Evolutionary conservation across 1,140 invertebrate genomes (phyloP).

Genomic region (Lutraria rhynchaena): DNA sequence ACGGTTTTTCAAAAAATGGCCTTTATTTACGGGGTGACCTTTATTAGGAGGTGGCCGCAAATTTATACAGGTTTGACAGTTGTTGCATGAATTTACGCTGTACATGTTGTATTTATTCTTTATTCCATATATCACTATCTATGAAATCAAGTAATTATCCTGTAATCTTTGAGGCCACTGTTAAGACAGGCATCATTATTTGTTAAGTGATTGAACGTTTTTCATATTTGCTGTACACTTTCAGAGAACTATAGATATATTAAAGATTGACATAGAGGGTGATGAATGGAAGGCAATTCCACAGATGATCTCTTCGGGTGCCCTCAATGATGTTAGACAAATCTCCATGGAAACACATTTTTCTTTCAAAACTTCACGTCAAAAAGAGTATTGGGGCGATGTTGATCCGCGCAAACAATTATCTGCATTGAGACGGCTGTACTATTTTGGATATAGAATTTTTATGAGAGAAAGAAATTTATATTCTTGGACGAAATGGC

Average conservation of each 20-base stretch:
- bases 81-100: background rate
- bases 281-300: constrained; percentile 40
- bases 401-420: background rate
- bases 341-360: constrained; percentile 25
- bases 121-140: background rate
- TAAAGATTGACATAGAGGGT: constrained; percentile 56
- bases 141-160: too few relatives aligned
- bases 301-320: constrained; percentile 41
- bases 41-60: too few relatives aligned
- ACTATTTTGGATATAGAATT: background rate
- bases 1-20: too few relatives aligned
- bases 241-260: constrained; percentile 49
- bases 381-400: background rate
- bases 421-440: background rate
- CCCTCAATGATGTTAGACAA: constrained; percentile 13
- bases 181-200: too few relatives aligned
- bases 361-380: background rate
- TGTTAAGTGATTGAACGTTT: too few relatives aligned
- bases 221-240: too few relatives aligned
- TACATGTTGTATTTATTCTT: background rate
- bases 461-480: constrained; percentile 16
- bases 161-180: too few relatives aligned
- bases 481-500: background rate
- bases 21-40: too few relatives aligned
- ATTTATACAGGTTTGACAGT: too few relatives aligned